A percentile compares a stretch with the other conserved stretches of the same genome.
These are phyloP conservation scores for Apotomis betuletana DNA, from an alignment of 2,888 invertebrate genomes.

Conservation along the genomic window DNA sequence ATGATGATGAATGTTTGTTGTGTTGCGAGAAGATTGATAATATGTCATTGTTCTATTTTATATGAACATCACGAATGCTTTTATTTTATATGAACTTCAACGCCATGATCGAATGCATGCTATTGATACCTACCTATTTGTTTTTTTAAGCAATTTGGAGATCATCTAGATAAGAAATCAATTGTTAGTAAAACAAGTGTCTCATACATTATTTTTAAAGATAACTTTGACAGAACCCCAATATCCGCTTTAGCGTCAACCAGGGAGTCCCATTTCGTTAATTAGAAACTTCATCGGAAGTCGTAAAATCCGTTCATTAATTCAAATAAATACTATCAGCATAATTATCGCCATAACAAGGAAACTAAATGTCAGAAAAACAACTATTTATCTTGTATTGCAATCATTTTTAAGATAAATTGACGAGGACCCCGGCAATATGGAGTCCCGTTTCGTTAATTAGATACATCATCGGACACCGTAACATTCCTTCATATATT, in stretches of 20 bases:
- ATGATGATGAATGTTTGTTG: no score
- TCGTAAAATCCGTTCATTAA: no score
- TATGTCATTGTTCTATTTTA: no score
- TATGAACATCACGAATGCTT: no score
- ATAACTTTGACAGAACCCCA: conserved; percentile 24
- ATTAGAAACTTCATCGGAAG: conserved; percentile 57
- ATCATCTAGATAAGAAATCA: background rate
- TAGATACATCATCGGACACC: conserved; percentile 57
- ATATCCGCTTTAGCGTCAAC: conserved; percentile 29
- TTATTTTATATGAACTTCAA: no score
- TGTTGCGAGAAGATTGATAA: no score
- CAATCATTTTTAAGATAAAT: conserved; percentile 24
- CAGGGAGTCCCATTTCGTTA: conserved; percentile 56
- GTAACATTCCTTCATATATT: conserved; percentile 34
- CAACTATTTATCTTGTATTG: no score
- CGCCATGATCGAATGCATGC: no score
- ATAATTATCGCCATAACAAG: background rate
- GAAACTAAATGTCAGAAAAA: background rate
- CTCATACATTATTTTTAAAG: conserved; percentile 6
- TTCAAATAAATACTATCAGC: background rate
- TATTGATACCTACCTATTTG: no score
- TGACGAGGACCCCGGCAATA: conserved; percentile 16
- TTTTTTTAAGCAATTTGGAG: no score
- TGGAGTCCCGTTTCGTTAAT: conserved; percentile 58
- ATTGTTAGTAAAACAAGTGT: background rate